Percentiles rank a stretch among this genome's conserved stretches.
phyloP scores from a whole-genome alignment of 2,113 vertebrate genomes.

The Stigmatopora nigra region DNA sequence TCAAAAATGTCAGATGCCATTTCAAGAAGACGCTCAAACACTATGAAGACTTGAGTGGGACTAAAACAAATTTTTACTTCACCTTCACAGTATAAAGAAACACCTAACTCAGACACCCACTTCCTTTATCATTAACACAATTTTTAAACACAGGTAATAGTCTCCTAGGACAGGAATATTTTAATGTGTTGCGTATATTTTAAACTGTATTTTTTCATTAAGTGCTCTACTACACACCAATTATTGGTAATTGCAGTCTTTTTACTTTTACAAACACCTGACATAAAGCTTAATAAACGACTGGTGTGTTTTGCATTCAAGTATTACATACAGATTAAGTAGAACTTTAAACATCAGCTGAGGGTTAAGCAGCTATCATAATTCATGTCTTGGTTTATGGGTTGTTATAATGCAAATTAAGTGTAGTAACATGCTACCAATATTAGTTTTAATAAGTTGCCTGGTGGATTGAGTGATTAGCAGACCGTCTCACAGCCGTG shows the following conservation, averaged over 20 bases:
- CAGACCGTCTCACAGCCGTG: too few relatives aligned
- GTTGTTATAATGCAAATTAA: not conserved
- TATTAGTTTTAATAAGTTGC: too few relatives aligned
- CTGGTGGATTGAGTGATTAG: too few relatives aligned
- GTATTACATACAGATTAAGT: not conserved
- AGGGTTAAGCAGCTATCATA: not conserved
- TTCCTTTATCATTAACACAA: not conserved
- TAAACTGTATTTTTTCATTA: not conserved
- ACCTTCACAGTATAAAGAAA: slow-evolving; percentile 5
- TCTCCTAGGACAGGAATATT: slow-evolving; percentile 9
- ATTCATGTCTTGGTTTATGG: not conserved
- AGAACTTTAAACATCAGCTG: slow-evolving; percentile 1
- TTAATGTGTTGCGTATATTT: slow-evolving; percentile 19
- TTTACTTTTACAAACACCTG: not conserved
- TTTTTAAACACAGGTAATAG: slow-evolving; percentile 9
- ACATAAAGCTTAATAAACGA: not conserved
- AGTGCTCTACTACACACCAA: not conserved
- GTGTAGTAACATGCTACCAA: not conserved
- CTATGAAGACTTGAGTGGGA: slow-evolving; percentile 8
- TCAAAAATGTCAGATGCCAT: not conserved
- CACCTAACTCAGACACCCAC: not conserved
- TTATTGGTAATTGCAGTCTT: not conserved
- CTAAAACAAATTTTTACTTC: slow-evolving; percentile 4
- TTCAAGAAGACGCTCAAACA: not conserved
- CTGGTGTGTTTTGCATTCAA: not conserved